Percentiles rank a stretch among this genome's conserved stretches.
These are phyloP conservation scores for Myrmecobius fasciatus DNA, from an alignment of 2,113 vertebrate genomes.

Conservation along the genomic window DNA sequence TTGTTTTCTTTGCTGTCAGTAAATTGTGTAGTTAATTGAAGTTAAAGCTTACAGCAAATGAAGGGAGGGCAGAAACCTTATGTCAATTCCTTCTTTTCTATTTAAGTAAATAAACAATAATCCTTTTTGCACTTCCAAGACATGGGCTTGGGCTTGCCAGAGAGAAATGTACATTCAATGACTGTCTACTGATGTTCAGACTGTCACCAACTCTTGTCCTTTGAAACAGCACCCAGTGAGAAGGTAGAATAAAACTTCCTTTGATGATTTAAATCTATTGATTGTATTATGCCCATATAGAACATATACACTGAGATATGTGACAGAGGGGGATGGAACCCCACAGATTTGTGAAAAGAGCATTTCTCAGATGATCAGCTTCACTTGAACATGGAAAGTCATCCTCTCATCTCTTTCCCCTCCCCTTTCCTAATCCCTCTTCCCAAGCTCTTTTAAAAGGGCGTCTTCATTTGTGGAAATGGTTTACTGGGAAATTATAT, in stretches of 20 bases:
- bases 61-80: neutral
- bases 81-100: neutral
- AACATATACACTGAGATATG: neutral
- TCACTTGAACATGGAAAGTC: constrained; percentile 64
- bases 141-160: neutral
- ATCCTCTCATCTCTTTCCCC: constrained; percentile 4
- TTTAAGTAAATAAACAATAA: neutral
- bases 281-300: neutral
- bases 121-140: neutral
- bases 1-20: neutral
- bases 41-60: neutral
- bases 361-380: constrained; percentile 46
- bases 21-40: neutral
- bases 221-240: neutral
- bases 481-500: constrained; percentile 57
- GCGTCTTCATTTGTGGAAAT: constrained; percentile 58
- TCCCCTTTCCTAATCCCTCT: neutral
- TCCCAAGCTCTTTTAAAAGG: constrained; percentile 49
- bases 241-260: neutral
- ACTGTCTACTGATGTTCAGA: neutral
- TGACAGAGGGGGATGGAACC: neutral
- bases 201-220: neutral
- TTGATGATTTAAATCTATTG: neutral
- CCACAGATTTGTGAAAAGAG: neutral
- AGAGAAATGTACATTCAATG: neutral